Evolutionary conservation across 2,888 invertebrate genomes (phyloP), one percentile per base, ranked within the genome.

Genomic region (Ennomos erosarius): DNA sequence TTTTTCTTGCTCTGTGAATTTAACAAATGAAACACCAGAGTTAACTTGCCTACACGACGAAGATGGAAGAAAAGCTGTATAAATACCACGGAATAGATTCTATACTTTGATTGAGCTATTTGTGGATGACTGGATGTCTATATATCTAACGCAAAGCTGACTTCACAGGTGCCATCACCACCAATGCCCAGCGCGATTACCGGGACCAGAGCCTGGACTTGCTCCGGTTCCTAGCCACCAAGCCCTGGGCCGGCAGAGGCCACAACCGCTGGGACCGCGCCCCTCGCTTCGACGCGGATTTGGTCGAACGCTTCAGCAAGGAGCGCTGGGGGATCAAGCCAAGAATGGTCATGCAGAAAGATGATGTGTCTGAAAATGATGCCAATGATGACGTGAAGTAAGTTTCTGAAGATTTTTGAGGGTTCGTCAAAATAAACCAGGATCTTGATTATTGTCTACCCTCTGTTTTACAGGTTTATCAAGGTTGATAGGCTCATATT

Each of bases 331-430:
- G 45, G 0, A 10, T 45, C 10, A 59, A 59, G 13, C 54, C 53
- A n/a, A 49, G 10, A 8, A n/a, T 26, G 37, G 1, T 8, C 6
- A 39, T 12, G 9, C 63, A 65, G 26, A 69, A 71, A 1, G 67
- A 67, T 13, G 75, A 76, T 1, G 53, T 57, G 10, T 61, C 68
- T 4, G 70, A 52, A 38, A 73, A 65, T 40, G 79, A 79, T 26
- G 58, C 73, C 37, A 81, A 82, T 56, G 81, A 82, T 56, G 76
- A 78, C 26, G 57, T 80, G n/a, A 85, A 82, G 88, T 87, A 63
- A 57, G 64, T 43, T 11, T 38, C 13, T 13, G 39, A 44, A 9
- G 12, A 5, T 26, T 39, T n/a, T 39, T 39, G 13, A 16, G 0
- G 26, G 26, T 26, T 16, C 16, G 26, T 26, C 26, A 26, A 26